These are phyloP conservation scores for Oxyruncus cristatus DNA, from an alignment of 2,113 vertebrate genomes.

Conservation along the genomic window DNA sequence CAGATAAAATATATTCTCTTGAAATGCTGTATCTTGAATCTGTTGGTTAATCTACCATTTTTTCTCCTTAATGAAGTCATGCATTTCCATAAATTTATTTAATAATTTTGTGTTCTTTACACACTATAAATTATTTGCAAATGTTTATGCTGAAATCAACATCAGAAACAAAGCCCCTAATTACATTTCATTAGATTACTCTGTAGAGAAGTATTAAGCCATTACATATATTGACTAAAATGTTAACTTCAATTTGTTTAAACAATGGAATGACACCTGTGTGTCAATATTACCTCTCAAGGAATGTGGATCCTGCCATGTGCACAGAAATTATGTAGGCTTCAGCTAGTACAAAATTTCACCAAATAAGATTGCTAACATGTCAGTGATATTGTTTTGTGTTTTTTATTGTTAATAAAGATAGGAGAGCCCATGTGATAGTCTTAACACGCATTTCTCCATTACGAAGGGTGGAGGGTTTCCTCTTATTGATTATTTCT, in stretches of 20 bases:
- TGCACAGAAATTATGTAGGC: not conserved
- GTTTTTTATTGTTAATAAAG: not conserved
- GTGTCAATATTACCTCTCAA: not conserved
- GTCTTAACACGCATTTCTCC: not conserved
- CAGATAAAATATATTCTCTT: not conserved
- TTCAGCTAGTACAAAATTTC: not conserved
- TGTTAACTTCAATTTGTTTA: not conserved
- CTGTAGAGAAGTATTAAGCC: not conserved
- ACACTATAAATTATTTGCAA: not conserved
- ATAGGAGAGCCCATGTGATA: not conserved
- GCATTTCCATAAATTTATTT: not conserved
- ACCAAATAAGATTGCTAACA: not conserved
- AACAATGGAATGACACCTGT: not conserved
- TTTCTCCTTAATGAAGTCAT: not conserved
- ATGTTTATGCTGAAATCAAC: not conserved
- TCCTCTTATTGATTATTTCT: not conserved
- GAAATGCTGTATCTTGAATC: not conserved
- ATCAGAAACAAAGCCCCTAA: not conserved
- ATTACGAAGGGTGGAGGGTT: not conserved
- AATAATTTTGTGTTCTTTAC: not conserved
- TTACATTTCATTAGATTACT: not conserved
- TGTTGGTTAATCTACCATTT: not conserved
- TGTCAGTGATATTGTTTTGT: not conserved
- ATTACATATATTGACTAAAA: not conserved
- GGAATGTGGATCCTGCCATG: not conserved